Evolutionary conservation across 2,113 vertebrate species (phyloP), one percentile per base, ranked within the genome.

Genomic region (Poicephalus meyeri): DNA sequence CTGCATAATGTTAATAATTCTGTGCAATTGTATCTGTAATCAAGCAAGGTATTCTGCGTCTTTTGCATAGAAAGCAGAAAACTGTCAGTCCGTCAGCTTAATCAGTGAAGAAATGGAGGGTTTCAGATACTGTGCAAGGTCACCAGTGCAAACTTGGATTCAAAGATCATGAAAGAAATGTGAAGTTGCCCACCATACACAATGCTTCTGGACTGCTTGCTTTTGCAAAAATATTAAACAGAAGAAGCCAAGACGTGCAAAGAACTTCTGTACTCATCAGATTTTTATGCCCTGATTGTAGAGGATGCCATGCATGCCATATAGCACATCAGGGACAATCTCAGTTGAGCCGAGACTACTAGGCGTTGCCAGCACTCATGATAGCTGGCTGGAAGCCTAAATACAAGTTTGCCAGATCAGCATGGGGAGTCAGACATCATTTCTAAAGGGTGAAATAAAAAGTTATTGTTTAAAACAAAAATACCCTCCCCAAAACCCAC

Each of bases 11-110:
- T 46, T 96, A 94, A 93, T 96, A 96, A 96, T 93, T 88, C 76
- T 46, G 28, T 89, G 86, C 72, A 94, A 89, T 94, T 97, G 55
- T 81, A 53, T 81, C 77, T 65, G 69, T 95, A 96, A 90, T 96
- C 92, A 96, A 92, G 88, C 68, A 89, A 94, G 69, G 69, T 92
- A 82, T 85, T 95, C 88, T 33, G 69, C 52, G 46, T 94, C 87
- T 83, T 95, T 95, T 88, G 68, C 88, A 93, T 17, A 91, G 80
- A 91, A 91, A 95, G 72, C 68, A 96, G 82, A 94, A 94, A 95
- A 94, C 65, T 78, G 60, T 71, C 85, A 94, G 79, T 89, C 91
- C 68, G 37, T 87, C 79, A 88, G 42, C 50, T 56, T 96, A 93
- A 94, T 83, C 90, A 91, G 82, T 31, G 64, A 83, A 87, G 25